Conservation (phyloP, 1,140 invertebrate genomes). For the Eriocheir sinensis region DNA sequence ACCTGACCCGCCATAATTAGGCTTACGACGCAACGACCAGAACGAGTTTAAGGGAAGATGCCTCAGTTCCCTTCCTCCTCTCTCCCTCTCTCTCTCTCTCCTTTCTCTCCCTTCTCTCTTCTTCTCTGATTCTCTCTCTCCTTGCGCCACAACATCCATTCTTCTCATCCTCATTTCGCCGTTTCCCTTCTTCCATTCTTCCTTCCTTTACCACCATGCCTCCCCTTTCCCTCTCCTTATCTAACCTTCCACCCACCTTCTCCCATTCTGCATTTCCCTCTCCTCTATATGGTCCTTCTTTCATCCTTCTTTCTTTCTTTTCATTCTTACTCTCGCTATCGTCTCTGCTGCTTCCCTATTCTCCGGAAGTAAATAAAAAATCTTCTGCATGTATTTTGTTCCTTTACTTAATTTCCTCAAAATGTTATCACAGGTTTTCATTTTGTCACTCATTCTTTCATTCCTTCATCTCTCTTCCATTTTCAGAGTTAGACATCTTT, state of each 20-base stretch:
- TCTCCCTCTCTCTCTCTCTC: not conserved
- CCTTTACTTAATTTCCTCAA: not conserved
- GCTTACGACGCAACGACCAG: constrained; percentile 19
- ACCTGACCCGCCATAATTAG: constrained; percentile 22
- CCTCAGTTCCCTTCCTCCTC: constrained; percentile 6
- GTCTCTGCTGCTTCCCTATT: not conserved
- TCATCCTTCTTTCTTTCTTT: not conserved
- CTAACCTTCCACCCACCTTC: constrained; percentile 20
- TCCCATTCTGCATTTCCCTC: not conserved
- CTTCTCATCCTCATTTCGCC: not conserved
- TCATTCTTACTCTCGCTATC: not conserved
- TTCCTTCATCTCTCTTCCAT: not conserved
- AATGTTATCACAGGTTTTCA: not conserved
- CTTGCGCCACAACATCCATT: too few relatives aligned
- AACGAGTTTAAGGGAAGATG: constrained; percentile 24
- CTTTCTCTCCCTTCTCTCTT: not conserved
- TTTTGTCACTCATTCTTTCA: not conserved
- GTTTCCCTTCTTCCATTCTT: not conserved
- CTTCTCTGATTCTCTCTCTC: not conserved
- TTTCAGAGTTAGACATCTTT: too few relatives aligned
- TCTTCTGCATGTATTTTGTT: too few relatives aligned
- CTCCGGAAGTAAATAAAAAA: not conserved
- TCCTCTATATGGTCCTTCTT: not conserved
- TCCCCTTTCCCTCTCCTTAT: not conserved
- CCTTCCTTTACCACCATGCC: not conserved